Evolutionary conservation across 1,140 invertebrate species (phyloP), one percentile per base, ranked within the genome.

Genomic region (Drosophila hydei): DNA sequence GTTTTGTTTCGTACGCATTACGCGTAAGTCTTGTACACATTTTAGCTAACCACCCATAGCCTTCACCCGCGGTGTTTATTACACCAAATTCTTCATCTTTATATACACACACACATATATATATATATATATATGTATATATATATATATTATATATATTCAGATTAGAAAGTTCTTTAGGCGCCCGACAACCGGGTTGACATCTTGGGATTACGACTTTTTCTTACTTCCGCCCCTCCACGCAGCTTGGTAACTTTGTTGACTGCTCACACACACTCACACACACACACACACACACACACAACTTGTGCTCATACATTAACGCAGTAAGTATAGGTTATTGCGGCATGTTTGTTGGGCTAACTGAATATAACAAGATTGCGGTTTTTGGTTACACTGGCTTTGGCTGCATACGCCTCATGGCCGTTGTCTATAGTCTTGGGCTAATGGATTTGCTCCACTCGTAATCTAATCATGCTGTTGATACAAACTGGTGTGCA

Each of bases 1-100:
- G 75, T 67, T 77, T 75, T 67, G 72, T 70, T 77, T 70, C 59
- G 12, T 48, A 62, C 72, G 74, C 74, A 77, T 77, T 72, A 72
- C 52, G 61, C 48, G 19, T 64, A 73, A 76, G 71, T 58, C 64
- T 63, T 76, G 74, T 73, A 74, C 54, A 74, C 55, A 73, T 45
- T 64, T 67, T 45, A 38, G 51, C 51, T 38, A 33, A 40, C 33
- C 23, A 62, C 40, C 48, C 14, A n/a, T 25, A 33, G 18, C 48
- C 51, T 36, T 16, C 42, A 14, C 27, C 43, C 33, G 75, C 60
- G 60, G 59, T 47, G 75, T 74, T 77, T 52, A 77, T 77, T 77
- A 77, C 60, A 60, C 30, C 38, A 59, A 74, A 74, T 77, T 70
- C 71, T 43, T 50, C 59, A 54, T 33, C 58, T 69, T 74, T 54